Base-by-base conservation (phyloP, 2,888 invertebrate genomes). In the Aradus depressus region DNA sequence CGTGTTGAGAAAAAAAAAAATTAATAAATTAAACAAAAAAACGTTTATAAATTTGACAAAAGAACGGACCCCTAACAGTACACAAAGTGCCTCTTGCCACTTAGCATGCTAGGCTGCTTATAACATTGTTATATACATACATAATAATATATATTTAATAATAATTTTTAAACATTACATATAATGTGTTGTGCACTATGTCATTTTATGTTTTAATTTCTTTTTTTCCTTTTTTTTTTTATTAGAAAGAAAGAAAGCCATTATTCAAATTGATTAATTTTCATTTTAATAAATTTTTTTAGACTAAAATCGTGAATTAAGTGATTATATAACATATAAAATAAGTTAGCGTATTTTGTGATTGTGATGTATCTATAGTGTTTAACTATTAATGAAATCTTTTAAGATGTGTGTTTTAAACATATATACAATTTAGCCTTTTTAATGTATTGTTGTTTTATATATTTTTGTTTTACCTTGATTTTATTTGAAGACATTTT, bases 361-460 rank as follows among this genome's bases (percentile, higher is more conserved):
- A 55, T 55, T 57, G 57, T 57, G 57, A 57, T 57, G 57, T 57
- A n/a, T n/a, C n/a, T n/a, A 57, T 57, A 53, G 54, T 54, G 54
- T 57, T 57, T 56, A 52, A 47, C 52, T 43, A 52, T 37, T 45
- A 55, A 52, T 50, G 45, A 52, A 52, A 50, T 52, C 49, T 43
- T 50, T 55, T 45, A 41, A 51, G 53, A 54, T 57, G 54, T 57
- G 54, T 57, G 52, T 57, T 52, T 55, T 42, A 51, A 55, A 50
- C 54, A 54, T 53, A 49, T 54, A 47, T 56, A 54, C 38, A 52
- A 45, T 56, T 54, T 54, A 48, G 51, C 32, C 23, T 44, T 22
- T 51, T 51, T 51, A 47, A 19, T 53, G 37, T 53, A 42, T 44
- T 44, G 21, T 38, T 44, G 44, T 25, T 38, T 37, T 32, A 37